Evolutionary conservation across 1,140 invertebrate species (phyloP).

Genomic region (Drosophila pectinifera): DNA sequence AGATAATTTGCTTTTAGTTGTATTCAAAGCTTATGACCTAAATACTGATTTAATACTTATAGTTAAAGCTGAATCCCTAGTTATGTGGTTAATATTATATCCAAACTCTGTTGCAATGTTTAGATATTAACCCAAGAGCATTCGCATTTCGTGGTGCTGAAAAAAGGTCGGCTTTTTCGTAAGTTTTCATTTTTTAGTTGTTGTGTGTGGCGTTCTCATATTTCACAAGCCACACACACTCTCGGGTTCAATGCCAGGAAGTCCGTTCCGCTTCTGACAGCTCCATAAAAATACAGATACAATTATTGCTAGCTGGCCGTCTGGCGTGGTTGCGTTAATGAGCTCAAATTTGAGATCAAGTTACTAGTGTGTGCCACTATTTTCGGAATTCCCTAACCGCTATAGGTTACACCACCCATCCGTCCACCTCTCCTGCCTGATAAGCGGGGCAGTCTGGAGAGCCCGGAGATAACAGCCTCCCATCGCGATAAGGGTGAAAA

Average conservation of each 20-base stretch:
- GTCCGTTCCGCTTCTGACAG: constrained; percentile 72
- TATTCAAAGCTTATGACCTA: no score
- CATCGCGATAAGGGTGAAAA: constrained; percentile 68
- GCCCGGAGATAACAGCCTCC: constrained; percentile 54
- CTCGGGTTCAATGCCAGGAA: constrained; percentile 79
- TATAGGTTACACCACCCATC: constrained; percentile 21
- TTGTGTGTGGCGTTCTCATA: constrained; percentile 54
- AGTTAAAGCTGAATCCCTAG: not conserved
- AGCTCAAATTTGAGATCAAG: constrained; percentile 49
- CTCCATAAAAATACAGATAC: constrained; percentile 56
- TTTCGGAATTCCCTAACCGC: not conserved
- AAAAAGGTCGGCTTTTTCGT: constrained; percentile 22
- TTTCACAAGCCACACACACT: constrained; percentile 66
- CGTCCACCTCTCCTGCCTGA: constrained; percentile 18
- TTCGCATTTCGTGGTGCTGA: constrained; percentile 5
- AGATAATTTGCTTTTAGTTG: no score
- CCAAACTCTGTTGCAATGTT: not conserved
- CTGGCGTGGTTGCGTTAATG: constrained; percentile 62
- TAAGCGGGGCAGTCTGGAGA: constrained; percentile 36
- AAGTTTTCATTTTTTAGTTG: constrained; percentile 39
- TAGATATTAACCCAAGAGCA: constrained; percentile 15
- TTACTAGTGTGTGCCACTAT: constrained; percentile 37
- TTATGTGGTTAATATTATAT: not conserved
- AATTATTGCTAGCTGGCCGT: constrained; percentile 49
- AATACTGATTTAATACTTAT: not conserved